Evolutionary conservation across 2,888 invertebrate species (phyloP).

Genomic region (Ophion slaviceki): DNA sequence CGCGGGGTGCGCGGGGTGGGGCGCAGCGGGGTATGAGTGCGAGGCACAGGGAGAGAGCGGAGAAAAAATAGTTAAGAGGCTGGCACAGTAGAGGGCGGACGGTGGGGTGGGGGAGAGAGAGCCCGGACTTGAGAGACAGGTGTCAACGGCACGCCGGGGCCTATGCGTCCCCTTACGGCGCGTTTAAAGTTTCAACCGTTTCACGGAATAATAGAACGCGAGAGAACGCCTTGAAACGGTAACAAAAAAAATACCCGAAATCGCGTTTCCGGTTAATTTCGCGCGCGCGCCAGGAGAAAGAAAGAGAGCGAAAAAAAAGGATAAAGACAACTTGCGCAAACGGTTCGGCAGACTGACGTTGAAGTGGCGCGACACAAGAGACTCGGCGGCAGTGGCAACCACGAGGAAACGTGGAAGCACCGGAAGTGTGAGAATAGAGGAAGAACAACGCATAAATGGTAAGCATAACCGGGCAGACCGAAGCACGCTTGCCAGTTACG

Average conservation of each 20-base stretch:
- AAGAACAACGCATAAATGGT: constrained; percentile 68
- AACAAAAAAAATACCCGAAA: constrained; percentile 25
- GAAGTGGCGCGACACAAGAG: constrained; percentile 53
- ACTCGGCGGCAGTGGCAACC: constrained; percentile 40
- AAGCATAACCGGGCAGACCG: constrained; percentile 59
- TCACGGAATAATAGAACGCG: constrained; percentile 49
- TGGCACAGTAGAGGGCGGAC: constrained; percentile 82
- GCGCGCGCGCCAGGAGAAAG: background rate
- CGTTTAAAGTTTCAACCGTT: constrained; percentile 66
- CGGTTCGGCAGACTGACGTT: constrained; percentile 31
- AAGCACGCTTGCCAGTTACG: constrained; percentile 66
- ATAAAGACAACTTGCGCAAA: constrained; percentile 1
- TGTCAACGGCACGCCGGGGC: constrained; percentile 81
- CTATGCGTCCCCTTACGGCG: constrained; percentile 69
- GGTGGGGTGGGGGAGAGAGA: constrained; percentile 80
- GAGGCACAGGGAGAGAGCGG: constrained; percentile 74
- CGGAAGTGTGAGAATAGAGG: constrained; percentile 63
- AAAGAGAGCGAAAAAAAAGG: constrained; percentile 8
- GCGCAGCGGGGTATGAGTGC: constrained; percentile 66
- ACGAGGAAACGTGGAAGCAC: constrained; percentile 55
- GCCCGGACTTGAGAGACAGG: constrained; percentile 80
- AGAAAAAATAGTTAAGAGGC: constrained; percentile 83
- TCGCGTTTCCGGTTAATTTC: constrained; percentile 17
- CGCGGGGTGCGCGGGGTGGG: constrained; percentile 4
- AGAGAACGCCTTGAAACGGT: constrained; percentile 30